These are phyloP conservation scores for Crenuchus spilurus DNA, from an alignment of 2,797 vertebrate species.

Conservation along the genomic window DNA sequence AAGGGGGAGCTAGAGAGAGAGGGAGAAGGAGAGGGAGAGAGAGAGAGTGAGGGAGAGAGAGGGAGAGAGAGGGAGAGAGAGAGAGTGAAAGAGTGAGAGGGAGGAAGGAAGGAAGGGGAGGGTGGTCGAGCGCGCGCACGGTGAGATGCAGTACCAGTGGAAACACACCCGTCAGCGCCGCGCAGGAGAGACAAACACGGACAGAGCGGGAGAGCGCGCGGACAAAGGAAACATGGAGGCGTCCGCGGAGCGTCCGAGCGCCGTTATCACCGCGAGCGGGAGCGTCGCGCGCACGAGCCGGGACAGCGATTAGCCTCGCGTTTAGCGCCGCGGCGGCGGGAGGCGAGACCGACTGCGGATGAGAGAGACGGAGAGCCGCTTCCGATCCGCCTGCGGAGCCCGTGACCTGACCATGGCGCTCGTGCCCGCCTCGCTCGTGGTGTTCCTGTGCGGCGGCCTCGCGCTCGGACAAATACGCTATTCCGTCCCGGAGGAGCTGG, in stretches of 20 bases:
- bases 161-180: slow-evolving; percentile 84
- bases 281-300: slow-evolving; percentile 61
- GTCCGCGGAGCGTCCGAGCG: slow-evolving; percentile 67
- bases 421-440: slow-evolving; percentile 79
- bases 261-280: slow-evolving; percentile 65
- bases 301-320: slow-evolving; percentile 72
- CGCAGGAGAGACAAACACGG: slow-evolving; percentile 65
- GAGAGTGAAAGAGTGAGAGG: slow-evolving; percentile 43
- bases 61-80: slow-evolving; percentile 47
- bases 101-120: slow-evolving; percentile 50
- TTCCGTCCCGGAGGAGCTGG: slow-evolving; percentile 88
- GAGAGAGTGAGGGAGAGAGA: slow-evolving; percentile 61
- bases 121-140: slow-evolving; percentile 64
- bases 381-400: slow-evolving; percentile 81
- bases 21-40: slow-evolving; percentile 25
- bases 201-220: slow-evolving; percentile 56
- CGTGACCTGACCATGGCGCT: slow-evolving; percentile 81
- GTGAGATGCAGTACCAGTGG: slow-evolving; percentile 70
- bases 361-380: slow-evolving; percentile 79
- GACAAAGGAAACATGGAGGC: slow-evolving; percentile 84
- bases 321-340: slow-evolving; percentile 82
- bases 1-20: slow-evolving; percentile 52
- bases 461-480: slow-evolving; percentile 87
- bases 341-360: slow-evolving; percentile 76
- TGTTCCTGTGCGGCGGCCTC: slow-evolving; percentile 81